Evolutionary conservation across 2,888 invertebrate genomes (phyloP).

Genomic region (Andrena bucephala): DNA sequence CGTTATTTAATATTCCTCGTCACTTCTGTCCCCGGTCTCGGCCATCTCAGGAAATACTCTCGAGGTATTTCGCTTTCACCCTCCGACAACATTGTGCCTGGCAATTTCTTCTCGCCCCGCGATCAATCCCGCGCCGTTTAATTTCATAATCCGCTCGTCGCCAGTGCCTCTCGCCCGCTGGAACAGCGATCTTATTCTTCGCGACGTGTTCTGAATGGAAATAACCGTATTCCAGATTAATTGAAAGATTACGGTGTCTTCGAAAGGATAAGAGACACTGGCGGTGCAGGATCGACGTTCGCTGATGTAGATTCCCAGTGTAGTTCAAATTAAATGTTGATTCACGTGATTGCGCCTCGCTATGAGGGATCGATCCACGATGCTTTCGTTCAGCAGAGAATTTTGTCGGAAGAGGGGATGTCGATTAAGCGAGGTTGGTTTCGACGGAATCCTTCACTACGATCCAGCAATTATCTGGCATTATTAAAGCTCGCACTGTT

Average conservation of each 20-base stretch:
- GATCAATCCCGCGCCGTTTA: not conserved
- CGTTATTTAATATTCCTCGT: slow-evolving; percentile 40
- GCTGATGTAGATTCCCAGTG: slow-evolving; percentile 14
- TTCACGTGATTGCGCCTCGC: slow-evolving; percentile 34
- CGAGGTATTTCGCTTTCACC: not conserved
- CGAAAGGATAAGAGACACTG: not conserved
- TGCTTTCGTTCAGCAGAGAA: slow-evolving; percentile 3
- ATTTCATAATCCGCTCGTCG: not conserved
- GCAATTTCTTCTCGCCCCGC: not conserved
- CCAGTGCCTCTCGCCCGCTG: not conserved
- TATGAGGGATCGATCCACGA: slow-evolving; percentile 10
- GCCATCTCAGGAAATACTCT: not conserved
- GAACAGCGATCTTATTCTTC: slow-evolving; percentile 10
- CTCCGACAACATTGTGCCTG: not conserved
- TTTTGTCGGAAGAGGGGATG: not conserved
- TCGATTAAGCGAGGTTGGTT: too few species aligned
- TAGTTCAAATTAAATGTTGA: slow-evolving; percentile 38
- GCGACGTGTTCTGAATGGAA: slow-evolving; percentile 12
- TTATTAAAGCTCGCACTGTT: not conserved
- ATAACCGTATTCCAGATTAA: slow-evolving; percentile 30
- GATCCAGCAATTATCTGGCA: not conserved
- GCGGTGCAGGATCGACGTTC: not conserved
- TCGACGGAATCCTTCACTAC: not conserved
- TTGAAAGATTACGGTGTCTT: slow-evolving; percentile 33
- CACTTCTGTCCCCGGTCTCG: not conserved